Conservation (phyloP, 2,797 vertebrate genomes). For the Discoglossus pictus region DNA sequence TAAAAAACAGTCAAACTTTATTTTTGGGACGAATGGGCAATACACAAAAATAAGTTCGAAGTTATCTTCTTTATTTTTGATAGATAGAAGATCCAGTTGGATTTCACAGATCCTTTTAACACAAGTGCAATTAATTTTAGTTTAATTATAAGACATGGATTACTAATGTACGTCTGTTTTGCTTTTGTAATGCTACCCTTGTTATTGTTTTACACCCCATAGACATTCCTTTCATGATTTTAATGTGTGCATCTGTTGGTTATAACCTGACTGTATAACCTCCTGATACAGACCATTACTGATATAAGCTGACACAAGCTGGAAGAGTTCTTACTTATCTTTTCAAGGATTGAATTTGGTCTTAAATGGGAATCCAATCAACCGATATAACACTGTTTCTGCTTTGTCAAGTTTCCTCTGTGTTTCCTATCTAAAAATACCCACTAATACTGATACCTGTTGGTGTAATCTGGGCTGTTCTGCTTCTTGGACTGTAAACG, state of each 20-base stretch:
- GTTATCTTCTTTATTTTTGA: too few relatives aligned
- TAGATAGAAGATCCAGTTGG: too few relatives aligned
- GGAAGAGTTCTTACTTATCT: background rate
- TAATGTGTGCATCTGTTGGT: background rate
- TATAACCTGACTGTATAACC: background rate
- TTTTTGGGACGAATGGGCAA: too few relatives aligned
- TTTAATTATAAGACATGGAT: too few relatives aligned
- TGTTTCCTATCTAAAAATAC: constrained; percentile 8
- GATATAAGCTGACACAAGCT: background rate
- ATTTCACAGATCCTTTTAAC: too few relatives aligned
- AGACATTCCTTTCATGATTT: background rate
- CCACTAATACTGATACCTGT: constrained; percentile 52
- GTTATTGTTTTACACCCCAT: too few relatives aligned
- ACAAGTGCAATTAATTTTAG: too few relatives aligned
- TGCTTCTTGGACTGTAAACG: constrained; percentile 63
- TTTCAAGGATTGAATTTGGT: background rate
- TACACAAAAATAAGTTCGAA: too few relatives aligned
- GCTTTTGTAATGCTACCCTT: too few relatives aligned
- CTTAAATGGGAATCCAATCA: constrained; percentile 14
- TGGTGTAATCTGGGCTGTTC: constrained; percentile 56
- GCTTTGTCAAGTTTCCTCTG: constrained; percentile 7
- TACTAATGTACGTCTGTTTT: too few relatives aligned
- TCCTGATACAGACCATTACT: background rate
- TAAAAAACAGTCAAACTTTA: too few relatives aligned
- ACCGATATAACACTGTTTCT: background rate